Conservation (phyloP, 2,113 vertebrate genomes). For the Corythoichthys intestinalis region DNA sequence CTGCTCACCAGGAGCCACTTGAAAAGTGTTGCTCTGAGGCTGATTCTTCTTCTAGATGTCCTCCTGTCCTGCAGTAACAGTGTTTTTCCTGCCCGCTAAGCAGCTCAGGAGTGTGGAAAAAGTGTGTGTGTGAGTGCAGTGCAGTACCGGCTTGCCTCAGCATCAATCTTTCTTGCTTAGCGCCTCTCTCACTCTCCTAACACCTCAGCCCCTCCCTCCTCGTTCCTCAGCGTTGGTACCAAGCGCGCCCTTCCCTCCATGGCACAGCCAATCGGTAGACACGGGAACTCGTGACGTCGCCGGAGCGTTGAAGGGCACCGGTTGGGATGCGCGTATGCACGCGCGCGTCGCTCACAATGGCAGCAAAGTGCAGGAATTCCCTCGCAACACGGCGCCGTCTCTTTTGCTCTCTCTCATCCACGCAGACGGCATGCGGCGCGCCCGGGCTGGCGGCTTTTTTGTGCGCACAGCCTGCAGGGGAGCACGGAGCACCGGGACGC, state of each 20-base stretch:
- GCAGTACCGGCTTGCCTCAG: slow-evolving; percentile 59
- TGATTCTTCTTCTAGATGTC: slow-evolving; percentile 26
- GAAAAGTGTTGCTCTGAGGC: slow-evolving; percentile 54
- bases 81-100: slow-evolving; percentile 61
- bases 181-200: slow-evolving; percentile 37
- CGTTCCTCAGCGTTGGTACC: slow-evolving; percentile 53
- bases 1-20: slow-evolving; percentile 35
- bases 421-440: slow-evolving; percentile 45
- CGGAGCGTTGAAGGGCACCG: slow-evolving; percentile 41
- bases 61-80: slow-evolving; percentile 55
- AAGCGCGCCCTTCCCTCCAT: slow-evolving; percentile 57
- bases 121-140: slow-evolving; percentile 41
- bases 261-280: slow-evolving; percentile 55
- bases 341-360: slow-evolving; percentile 15
- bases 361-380: slow-evolving; percentile 56
- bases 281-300: slow-evolving; percentile 66
- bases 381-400: slow-evolving; percentile 34
- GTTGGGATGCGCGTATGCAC: slow-evolving; percentile 34
- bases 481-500: slow-evolving; percentile 42
- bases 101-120: slow-evolving; percentile 54
- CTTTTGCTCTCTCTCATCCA: slow-evolving; percentile 24
- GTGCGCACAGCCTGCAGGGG: slow-evolving; percentile 44
- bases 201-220: slow-evolving; percentile 36
- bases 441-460: slow-evolving; percentile 40
- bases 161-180: slow-evolving; percentile 61